Base-by-base conservation (phyloP, 2,888 invertebrate species). In the Acanthosepion esculentum region DNA sequence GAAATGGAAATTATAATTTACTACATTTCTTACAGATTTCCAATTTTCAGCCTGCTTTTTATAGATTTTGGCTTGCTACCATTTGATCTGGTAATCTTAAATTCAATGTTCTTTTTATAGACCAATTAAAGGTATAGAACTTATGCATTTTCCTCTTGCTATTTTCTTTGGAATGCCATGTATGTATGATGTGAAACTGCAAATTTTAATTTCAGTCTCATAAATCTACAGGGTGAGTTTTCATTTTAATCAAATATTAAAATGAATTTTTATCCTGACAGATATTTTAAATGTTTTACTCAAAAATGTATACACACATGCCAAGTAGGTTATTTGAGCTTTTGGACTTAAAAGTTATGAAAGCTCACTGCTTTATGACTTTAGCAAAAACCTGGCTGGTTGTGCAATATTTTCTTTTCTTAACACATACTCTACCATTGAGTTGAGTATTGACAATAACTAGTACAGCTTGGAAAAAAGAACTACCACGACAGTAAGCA, bases 91-190 rank as follows among this genome's bases (percentile, higher is more conserved):
- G 78, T 78, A n/a, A n/a, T n/a, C n/a, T 78, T 78, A 59, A 59
- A 59, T 59, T 59, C 59, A 59, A 59, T 59, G 59, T 59, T 59
- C 59, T 59, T 59, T 20, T 59, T 59, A 59, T 78, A 78, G 78
- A 78, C n/a, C 78, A 78, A 78, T 78, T 78, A 78, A 78, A 78
- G 78, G 78, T 78, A 78, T 78, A 78, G 78, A 78, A 78, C 78
- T n/a, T 78, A 78, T 15, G 10, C 78, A 78, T 78, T 23, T 59
- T 78, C 78, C n/a, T 78, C 78, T 78, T 29, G 78, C 78, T 78
- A 78, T 78, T 78, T 78, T 78, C 78, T 78, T 78, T 78, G 78
- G 78, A 78, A 78, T 78, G 78, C 78, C n/a, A n/a, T 78, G n/a
- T 78, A 78, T 78, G 78, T 78, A 78, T n/a, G 15, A 78, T n/a